Evolutionary conservation across 2,888 invertebrate species (phyloP).

Genomic region (Chrysotoxum bicinctum): DNA sequence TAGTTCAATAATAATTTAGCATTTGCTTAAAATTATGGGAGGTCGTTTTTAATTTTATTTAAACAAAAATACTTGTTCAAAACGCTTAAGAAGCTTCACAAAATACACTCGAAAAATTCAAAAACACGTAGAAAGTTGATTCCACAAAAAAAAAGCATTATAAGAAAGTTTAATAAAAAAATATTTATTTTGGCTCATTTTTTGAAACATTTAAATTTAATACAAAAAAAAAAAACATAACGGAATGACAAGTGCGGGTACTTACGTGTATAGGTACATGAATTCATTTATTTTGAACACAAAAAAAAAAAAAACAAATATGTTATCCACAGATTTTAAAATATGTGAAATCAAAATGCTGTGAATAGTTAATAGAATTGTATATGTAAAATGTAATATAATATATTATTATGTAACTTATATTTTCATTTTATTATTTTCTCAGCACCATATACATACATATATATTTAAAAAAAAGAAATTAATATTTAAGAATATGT

Average conservation of each 20-base stretch:
- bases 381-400: slow-evolving; percentile 66
- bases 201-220: neutral
- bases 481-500: slow-evolving; percentile 25
- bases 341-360: slow-evolving; percentile 70
- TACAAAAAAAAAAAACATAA: neutral
- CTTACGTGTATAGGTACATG: slow-evolving; percentile 40
- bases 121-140: slow-evolving; percentile 1
- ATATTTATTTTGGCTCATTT: neutral
- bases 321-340: slow-evolving; percentile 71
- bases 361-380: slow-evolving; percentile 71
- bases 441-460: slow-evolving; percentile 42
- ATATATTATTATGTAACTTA: slow-evolving; percentile 42
- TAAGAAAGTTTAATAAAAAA: neutral
- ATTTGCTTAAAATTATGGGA: slow-evolving; percentile 2
- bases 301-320: slow-evolving; percentile 30
- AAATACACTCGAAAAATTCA: neutral
- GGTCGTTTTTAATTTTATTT: slow-evolving; percentile 7
- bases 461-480: neutral
- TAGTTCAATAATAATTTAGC: slow-evolving; percentile 2
- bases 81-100: slow-evolving; percentile 20
- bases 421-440: slow-evolving; percentile 41
- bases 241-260: slow-evolving; percentile 35
- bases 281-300: slow-evolving; percentile 46
- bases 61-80: slow-evolving; percentile 37
- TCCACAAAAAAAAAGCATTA: neutral